Evolutionary conservation across 2,888 invertebrate species (phyloP).

Genomic region (Falcaria lacertinaria): DNA sequence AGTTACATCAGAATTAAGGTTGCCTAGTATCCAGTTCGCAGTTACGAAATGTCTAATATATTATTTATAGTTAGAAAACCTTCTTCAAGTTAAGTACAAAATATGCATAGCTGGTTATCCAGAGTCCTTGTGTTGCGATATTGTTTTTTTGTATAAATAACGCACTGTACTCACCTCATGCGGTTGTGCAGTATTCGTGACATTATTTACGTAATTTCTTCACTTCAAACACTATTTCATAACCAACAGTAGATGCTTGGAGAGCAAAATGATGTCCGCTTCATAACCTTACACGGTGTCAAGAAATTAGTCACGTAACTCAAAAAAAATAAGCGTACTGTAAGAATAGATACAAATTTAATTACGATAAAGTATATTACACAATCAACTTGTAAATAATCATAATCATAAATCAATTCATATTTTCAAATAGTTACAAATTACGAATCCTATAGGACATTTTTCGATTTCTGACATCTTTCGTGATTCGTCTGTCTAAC

Average conservation of each 20-base stretch:
- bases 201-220: constrained; percentile 60
- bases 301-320: constrained; percentile 38
- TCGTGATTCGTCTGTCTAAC: no score
- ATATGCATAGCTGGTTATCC: no score
- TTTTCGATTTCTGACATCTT: constrained; percentile 27
- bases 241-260: constrained; percentile 38
- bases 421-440: constrained; percentile 61
- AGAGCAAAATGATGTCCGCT: constrained; percentile 37
- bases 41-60: no score
- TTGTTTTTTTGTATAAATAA: neutral
- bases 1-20: no score
- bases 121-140: no score
- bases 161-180: constrained; percentile 45
- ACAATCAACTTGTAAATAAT: constrained; percentile 70
- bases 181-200: constrained; percentile 72
- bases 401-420: constrained; percentile 66
- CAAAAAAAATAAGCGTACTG: no score
- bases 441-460: constrained; percentile 44
- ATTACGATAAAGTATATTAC: constrained; percentile 46
- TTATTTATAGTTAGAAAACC: no score
- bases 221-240: constrained; percentile 46
- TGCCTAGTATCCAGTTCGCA: no score
- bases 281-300: constrained; percentile 69
- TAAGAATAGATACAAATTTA: constrained; percentile 30
- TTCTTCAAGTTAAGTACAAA: no score